Conservation (phyloP, 2,113 vertebrate species). For the Leucopsar rothschildi region DNA sequence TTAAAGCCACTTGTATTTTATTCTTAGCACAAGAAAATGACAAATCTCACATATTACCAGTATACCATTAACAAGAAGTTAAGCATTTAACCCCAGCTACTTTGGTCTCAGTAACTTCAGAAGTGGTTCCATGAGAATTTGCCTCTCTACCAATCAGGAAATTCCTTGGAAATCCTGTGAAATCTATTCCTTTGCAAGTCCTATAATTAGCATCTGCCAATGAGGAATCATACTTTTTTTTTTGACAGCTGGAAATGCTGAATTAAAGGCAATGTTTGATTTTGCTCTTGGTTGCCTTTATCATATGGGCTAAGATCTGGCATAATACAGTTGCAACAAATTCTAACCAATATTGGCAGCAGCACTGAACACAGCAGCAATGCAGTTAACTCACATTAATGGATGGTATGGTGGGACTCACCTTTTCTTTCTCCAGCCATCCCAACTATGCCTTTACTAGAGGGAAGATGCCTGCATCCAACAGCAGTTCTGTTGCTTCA, state of each 20-base stretch:
- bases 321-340: not conserved
- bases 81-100: not conserved
- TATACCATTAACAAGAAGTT: not conserved
- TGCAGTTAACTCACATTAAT: not conserved
- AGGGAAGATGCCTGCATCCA: not conserved
- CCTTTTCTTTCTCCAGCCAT: not conserved
- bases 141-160: not conserved
- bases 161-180: not conserved
- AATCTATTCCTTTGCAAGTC: not conserved
- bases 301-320: not conserved
- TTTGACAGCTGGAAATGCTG: not conserved
- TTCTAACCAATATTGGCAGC: not conserved
- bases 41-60: not conserved
- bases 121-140: not conserved
- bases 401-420: not conserved
- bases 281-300: not conserved
- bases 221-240: not conserved
- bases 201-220: not conserved
- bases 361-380: not conserved
- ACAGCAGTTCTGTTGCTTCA: fast-evolving
- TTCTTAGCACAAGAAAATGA: not conserved
- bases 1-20: not conserved
- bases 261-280: not conserved
- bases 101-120: not conserved
- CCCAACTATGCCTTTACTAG: fast-evolving